Base-by-base conservation (phyloP, 2,797 vertebrate genomes). In the Xenops minutus region DNA sequence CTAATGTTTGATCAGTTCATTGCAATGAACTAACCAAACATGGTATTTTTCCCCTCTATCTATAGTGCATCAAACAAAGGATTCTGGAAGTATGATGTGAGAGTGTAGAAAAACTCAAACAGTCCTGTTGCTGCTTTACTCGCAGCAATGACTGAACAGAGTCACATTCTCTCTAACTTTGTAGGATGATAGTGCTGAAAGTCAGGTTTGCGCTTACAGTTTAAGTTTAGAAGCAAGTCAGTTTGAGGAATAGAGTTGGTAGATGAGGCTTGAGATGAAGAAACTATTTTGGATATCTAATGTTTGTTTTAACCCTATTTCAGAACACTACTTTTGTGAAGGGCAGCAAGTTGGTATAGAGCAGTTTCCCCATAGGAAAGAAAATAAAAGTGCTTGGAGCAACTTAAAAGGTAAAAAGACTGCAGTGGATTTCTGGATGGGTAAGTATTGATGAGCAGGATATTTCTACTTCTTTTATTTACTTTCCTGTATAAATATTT, bases 401-500 rank as follows among this genome's bases (percentile, higher is more conserved):
- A 86, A 17, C 46, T 94, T 95, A 88, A 15, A 95, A 96, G 93
- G 91, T 96, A 95, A 95, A 96, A 49, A 92, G 90, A 92, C 92
- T 96, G 88, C 96, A 92, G 92, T 94, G 96, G 93, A 93, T 96
- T 96, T 95, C 95, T 97, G 94, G 94, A 97, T 96, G 96, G 93
- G 97, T 97, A 95, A 97, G 97, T 97, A 92, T 89, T 94, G 27
- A 59, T 86, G 21, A 86, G 26, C 30, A 59, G 43, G 85, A 18
- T 87, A 64, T 48, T 87, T 76, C 39, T 76, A 7, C 17, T 93
- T 93, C 21, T 23, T 76, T 9, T 62, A 27, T 81, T 52, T 81
- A 51, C 13, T 8, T 72, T 87, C 7, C 22, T 78, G 58, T 73
- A 36, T 23, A 68, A 92, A 77, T 14, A 24, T 43, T 66, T 71